These are phyloP conservation scores for Holotrichia oblita DNA, from an alignment of 1,140 invertebrate species.

Conservation along the genomic window DNA sequence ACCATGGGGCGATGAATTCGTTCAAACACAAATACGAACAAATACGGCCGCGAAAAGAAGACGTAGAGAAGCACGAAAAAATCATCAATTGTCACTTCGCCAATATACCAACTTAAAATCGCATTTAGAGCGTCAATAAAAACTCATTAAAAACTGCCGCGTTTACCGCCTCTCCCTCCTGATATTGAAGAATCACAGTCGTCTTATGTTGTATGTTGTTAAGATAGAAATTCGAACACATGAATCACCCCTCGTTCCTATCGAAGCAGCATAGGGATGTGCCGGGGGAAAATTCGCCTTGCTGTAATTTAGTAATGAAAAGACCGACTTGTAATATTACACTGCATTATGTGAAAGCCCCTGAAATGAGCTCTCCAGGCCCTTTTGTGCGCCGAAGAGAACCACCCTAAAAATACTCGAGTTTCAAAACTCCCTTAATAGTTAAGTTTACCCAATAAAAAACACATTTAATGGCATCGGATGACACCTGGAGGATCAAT, in stretches of 20 bases:
- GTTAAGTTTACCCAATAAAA: slow-evolving; percentile 54
- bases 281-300: slow-evolving; percentile 20
- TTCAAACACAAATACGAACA: not conserved
- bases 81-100: slow-evolving; percentile 35
- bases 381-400: slow-evolving; percentile 47
- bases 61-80: not conserved
- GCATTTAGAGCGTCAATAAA: slow-evolving; percentile 31
- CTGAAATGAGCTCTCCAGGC: slow-evolving; percentile 49
- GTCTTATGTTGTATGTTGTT: not conserved
- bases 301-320: slow-evolving; percentile 42
- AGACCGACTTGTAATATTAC: slow-evolving; percentile 56
- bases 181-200: slow-evolving; percentile 1
- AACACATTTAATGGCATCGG: slow-evolving; percentile 50
- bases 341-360: slow-evolving; percentile 51
- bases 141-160: slow-evolving; percentile 26
- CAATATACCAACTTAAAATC: slow-evolving; percentile 20
- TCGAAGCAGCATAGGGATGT: not conserved
- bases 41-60: not conserved
- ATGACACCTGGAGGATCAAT: slow-evolving; percentile 47
- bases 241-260: not conserved
- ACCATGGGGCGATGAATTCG: slow-evolving; percentile 23
- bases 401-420: slow-evolving; percentile 50
- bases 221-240: not conserved
- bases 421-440: slow-evolving; percentile 50
- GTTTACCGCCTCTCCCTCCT: not conserved